Percentiles rank a stretch among this genome's conserved stretches.
phyloP scores from a whole-genome alignment of 2,113 vertebrate species.

The Equus przewalskii region DNA sequence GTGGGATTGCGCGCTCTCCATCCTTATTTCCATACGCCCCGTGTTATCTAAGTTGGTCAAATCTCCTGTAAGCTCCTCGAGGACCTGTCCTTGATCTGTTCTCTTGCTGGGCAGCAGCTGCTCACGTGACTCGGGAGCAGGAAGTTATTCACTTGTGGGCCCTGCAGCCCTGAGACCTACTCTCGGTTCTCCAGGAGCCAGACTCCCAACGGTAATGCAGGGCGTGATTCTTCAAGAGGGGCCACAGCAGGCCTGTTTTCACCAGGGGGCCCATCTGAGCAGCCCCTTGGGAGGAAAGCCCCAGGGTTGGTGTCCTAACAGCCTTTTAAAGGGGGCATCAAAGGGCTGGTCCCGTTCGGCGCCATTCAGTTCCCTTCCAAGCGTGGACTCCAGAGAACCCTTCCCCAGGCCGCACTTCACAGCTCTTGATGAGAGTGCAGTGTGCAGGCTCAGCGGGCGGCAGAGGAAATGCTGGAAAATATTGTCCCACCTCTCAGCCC shows the following conservation, averaged over 20 bases:
- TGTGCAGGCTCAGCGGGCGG: rapidly evolving
- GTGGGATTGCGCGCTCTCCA: rapidly evolving
- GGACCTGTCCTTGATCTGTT: not conserved
- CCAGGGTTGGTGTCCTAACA: not conserved
- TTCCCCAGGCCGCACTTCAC: not conserved
- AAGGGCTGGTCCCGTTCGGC: not conserved
- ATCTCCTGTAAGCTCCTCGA: not conserved
- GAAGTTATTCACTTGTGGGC: rapidly evolving
- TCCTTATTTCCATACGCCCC: rapidly evolving
- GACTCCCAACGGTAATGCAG: rapidly evolving
- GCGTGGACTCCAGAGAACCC: not conserved
- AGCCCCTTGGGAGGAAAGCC: too few species aligned
- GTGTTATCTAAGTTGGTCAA: not conserved
- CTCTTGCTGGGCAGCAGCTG: not conserved
- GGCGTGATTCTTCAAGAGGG: not conserved
- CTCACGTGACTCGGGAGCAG: rapidly evolving
- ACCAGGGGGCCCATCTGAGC: rapidly evolving
- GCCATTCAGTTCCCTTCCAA: rapidly evolving
- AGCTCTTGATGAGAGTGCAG: too few species aligned
- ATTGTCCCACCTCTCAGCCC: not conserved
- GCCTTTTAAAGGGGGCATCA: rapidly evolving
- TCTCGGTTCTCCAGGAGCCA: not conserved
- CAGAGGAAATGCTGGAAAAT: not conserved
- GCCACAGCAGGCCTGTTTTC: rapidly evolving
- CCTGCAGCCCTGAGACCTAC: rapidly evolving